These are phyloP conservation scores for Brachionus sp. DNA, from an alignment of 1,140 invertebrate species.

Conservation along the genomic window DNA sequence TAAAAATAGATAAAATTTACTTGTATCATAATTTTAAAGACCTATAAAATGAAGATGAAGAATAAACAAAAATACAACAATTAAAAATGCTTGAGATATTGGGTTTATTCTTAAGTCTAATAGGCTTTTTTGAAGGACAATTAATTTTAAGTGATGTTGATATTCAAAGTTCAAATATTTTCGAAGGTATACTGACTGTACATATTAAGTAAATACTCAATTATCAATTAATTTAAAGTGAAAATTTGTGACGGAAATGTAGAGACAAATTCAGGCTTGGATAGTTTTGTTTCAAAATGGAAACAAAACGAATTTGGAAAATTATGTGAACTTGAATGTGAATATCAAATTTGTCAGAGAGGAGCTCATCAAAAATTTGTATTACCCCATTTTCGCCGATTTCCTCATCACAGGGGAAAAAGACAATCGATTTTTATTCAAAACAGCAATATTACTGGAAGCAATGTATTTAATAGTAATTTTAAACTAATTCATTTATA, in stretches of 20 bases:
- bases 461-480: conserved; percentile 11
- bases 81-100: not conserved
- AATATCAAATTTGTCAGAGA: not conserved
- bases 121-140: not conserved
- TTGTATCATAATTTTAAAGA: not conserved
- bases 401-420: not conserved
- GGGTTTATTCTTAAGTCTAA: not conserved
- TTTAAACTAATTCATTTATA: not conserved
- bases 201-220: not conserved
- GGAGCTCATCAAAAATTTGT: not conserved
- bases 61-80: not conserved
- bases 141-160: not conserved
- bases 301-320: not conserved
- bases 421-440: not conserved
- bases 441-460: not conserved
- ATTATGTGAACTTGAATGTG: not conserved
- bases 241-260: not conserved
- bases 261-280: not conserved
- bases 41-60: not conserved
- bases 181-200: not conserved
- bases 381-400: not conserved
- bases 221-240: not conserved
- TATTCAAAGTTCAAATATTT: not conserved
- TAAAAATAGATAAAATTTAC: not conserved
- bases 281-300: conserved; percentile 10